Base-by-base conservation (phyloP, 2,113 vertebrate genomes). In the Phalacrocorax carbo region DNA sequence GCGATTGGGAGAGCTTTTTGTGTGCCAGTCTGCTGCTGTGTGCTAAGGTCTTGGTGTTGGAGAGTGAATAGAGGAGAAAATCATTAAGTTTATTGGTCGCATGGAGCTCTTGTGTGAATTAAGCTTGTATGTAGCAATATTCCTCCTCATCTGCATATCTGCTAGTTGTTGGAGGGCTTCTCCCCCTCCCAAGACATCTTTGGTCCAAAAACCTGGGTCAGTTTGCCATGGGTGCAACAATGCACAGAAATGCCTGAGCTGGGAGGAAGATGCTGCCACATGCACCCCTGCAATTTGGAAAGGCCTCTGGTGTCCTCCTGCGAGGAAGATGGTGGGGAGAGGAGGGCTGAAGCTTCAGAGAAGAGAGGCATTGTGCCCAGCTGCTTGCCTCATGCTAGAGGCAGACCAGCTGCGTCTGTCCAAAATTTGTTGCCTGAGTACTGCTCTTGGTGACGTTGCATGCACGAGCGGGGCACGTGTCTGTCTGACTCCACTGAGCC, bases 1-100 rank as follows among this genome's bases (percentile, higher is more conserved):
- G 76, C 6, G 18, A 70, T 61, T 88, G 75, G 66, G 60, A 96
- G 71, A 96, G 96, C 87, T 93, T 93, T 95, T 95, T 93, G 76
- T 96, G 71, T 88, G 78, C 54, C 0, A 8, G 16, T 94, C 78
- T 94, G 87, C 79, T 11, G n/a, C 77, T 94, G n/a, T n/a, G 42
- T 73, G 76, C 73, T 62, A 55, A 80, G 85, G 90, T 82, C 94
- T 82, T 21, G 52, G 55, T 93, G 87, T 73, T 94, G 84, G 68
- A 76, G 78, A 88, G 70, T 65, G 87, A 90, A 65, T 20, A 88
- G 46, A 61, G 44, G 62, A 68, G 66, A 82, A 94, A 88, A 95
- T 65, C 23, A 32, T 42, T 55, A 60, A 72, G 49, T 91, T 79
- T 82, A n/a, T 68, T 89, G 83, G 65, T 84, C 44, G n/a, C 60